phyloP scores from a whole-genome alignment of 2,888 invertebrate genomes.

The Sminthurinus aureus region DNA sequence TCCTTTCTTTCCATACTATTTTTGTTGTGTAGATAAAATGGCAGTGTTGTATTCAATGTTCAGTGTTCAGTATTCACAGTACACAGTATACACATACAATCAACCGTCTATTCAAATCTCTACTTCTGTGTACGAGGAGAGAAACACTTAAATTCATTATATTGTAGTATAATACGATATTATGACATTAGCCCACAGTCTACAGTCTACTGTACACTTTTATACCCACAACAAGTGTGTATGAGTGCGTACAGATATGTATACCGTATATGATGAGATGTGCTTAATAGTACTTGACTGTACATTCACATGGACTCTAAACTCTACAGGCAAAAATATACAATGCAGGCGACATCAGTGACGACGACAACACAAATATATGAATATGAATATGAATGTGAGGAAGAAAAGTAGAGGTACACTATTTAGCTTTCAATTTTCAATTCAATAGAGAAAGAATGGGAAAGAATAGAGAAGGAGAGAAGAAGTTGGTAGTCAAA shows the following conservation, averaged over 20 bases:
- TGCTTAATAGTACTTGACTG: too few relatives aligned
- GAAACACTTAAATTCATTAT: slow-evolving; percentile 23
- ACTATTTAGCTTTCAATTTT: background rate
- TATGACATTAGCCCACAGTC: background rate
- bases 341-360: too few relatives aligned
- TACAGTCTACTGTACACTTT: background rate
- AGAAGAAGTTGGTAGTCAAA: background rate
- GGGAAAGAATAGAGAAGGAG: background rate
- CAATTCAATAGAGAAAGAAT: background rate
- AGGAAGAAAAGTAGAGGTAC: background rate
- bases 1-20: background rate
- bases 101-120: slow-evolving; percentile 5
- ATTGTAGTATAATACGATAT: background rate
- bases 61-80: too few relatives aligned
- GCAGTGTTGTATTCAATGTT: background rate
- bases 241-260: too few relatives aligned
- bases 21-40: background rate
- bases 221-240: background rate
- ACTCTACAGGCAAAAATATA: too few relatives aligned
- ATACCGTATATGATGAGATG: too few relatives aligned
- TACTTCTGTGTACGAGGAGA: background rate
- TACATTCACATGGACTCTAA: too few relatives aligned
- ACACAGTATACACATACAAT: background rate
- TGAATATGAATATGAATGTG: too few relatives aligned
- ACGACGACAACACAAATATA: too few relatives aligned